Conservation (phyloP, 2,113 vertebrate species). For the Alosa alosa region DNA sequence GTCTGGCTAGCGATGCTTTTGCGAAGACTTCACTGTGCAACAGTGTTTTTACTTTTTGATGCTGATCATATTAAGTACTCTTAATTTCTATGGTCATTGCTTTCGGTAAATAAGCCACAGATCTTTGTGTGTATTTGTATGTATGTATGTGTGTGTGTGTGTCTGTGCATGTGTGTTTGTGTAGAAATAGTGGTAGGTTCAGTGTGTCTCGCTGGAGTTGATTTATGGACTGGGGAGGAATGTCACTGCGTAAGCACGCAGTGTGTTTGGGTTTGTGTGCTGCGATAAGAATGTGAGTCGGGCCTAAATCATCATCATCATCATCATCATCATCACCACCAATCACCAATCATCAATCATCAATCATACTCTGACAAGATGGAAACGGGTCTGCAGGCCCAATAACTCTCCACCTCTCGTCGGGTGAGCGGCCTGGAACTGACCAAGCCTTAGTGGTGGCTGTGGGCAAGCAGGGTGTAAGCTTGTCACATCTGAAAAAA, state of each 20-base stretch:
- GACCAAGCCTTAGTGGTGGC: neutral
- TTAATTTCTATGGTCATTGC: neutral
- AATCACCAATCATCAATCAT: neutral
- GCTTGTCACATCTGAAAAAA: neutral
- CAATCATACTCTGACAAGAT: too few relatives aligned
- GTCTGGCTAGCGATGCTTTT: neutral
- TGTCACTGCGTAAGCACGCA: conserved; percentile 21
- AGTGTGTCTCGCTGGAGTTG: neutral
- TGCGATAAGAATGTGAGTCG: conserved; percentile 7
- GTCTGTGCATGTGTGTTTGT: neutral
- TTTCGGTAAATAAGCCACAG: neutral
- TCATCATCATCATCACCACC: neutral
- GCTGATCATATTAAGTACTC: neutral
- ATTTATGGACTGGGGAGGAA: conserved; percentile 12
- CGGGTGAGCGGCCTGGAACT: neutral
- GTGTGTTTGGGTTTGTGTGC: conserved; percentile 29
- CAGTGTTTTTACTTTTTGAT: neutral
- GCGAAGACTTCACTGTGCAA: neutral
- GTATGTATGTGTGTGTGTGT: neutral
- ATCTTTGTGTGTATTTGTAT: neutral
- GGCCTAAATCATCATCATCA: conserved; percentile 27
- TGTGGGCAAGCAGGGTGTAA: neutral
- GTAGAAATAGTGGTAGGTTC: neutral
- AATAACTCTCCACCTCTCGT: neutral
- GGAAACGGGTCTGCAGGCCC: neutral